These are phyloP conservation scores for Psittacula echo DNA, from an alignment of 2,797 vertebrate species.

Conservation along the genomic window DNA sequence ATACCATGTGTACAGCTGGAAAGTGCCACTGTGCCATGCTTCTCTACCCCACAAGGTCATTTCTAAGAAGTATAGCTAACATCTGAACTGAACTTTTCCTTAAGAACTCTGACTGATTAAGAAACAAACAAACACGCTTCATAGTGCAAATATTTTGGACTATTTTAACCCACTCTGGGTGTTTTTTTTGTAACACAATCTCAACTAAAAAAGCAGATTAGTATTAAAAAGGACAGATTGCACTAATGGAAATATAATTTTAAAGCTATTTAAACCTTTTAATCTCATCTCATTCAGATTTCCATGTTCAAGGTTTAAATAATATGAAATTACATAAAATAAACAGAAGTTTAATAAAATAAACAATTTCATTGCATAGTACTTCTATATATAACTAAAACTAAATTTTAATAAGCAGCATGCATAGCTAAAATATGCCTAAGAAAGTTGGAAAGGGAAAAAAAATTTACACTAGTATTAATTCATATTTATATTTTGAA, in stretches of 20 bases:
- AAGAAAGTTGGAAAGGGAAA: background rate
- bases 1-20: constrained; percentile 99
- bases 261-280: constrained; percentile 81
- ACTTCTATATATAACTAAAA: constrained; percentile 37
- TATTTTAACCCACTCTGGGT: constrained; percentile 50
- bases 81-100: constrained; percentile 88
- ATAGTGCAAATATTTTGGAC: background rate
- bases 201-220: constrained; percentile 74
- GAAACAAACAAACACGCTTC: constrained; percentile 49
- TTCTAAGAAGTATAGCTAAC: constrained; percentile 92
- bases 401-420: constrained; percentile 23
- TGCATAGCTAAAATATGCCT: background rate
- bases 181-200: constrained; percentile 50
- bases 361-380: constrained; percentile 38
- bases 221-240: constrained; percentile 79
- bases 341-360: constrained; percentile 62
- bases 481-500: constrained; percentile 27
- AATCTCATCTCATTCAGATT: constrained; percentile 78
- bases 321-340: constrained; percentile 3
- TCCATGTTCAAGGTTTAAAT: constrained; percentile 71
- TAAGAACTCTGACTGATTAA: constrained; percentile 66
- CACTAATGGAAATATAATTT: constrained; percentile 80
- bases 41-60: constrained; percentile 96
- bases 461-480: background rate
- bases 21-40: constrained; percentile 90